Conservation (phyloP, 2,888 invertebrate genomes). For the Zootermopsis nevadensis region DNA sequence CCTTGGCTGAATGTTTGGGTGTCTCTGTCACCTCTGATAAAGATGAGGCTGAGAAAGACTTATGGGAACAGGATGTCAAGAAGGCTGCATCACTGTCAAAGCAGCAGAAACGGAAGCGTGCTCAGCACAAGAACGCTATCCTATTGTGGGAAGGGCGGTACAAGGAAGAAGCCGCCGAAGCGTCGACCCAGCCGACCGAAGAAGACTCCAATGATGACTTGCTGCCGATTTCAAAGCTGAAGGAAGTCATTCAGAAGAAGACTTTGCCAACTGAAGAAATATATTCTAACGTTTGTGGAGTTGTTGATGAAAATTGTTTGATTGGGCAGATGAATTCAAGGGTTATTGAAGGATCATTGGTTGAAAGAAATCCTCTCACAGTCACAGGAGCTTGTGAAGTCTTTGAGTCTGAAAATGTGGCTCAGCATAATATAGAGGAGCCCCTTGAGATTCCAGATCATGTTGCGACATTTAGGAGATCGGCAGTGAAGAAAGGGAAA, state of each 20-base stretch:
- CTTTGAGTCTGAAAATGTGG: neutral
- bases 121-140: slow-evolving; percentile 1
- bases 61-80: neutral
- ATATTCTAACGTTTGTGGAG: neutral
- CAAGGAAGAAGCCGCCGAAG: neutral
- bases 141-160: slow-evolving; percentile 7
- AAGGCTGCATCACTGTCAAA: neutral
- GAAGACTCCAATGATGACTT: slow-evolving; percentile 41
- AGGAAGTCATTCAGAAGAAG: slow-evolving; percentile 41
- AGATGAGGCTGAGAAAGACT: neutral
- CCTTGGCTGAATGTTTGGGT: neutral
- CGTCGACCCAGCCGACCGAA: neutral
- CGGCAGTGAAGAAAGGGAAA: neutral
- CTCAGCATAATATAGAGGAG: neutral
- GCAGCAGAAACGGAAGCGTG: neutral
- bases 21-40: neutral
- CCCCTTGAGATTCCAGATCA: neutral
- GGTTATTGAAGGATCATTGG: neutral
- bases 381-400: neutral
- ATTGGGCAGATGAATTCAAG: neutral
- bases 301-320: neutral
- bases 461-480: neutral
- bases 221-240: slow-evolving; percentile 44
- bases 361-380: neutral
- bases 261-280: neutral